A percentile compares a stretch with the other conserved stretches of the same genome.
Evolutionary conservation across 2,113 vertebrate genomes (phyloP).

Genomic region (Epinephelus cyanopodus): DNA sequence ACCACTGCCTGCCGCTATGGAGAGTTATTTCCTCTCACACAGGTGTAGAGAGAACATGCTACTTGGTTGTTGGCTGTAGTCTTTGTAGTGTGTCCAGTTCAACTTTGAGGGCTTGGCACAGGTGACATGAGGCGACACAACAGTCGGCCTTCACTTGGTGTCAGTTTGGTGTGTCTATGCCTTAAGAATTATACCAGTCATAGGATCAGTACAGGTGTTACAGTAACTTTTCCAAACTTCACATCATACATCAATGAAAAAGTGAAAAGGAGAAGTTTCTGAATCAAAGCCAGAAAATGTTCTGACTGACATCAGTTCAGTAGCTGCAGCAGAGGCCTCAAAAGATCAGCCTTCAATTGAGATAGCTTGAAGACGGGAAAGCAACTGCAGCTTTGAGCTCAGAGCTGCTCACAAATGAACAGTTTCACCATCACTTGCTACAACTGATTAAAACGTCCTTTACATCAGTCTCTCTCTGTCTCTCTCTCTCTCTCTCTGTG

Average conservation of each 20-base stretch:
- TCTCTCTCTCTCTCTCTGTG: not conserved
- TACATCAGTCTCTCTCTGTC: not conserved
- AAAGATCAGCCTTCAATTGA: conserved; percentile 26
- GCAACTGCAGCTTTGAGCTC: conserved; percentile 32
- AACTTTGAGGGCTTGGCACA: too few species aligned
- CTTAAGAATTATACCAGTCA: not conserved
- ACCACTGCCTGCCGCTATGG: too few species aligned
- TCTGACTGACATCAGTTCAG: conserved; percentile 1
- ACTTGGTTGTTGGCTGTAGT: too few species aligned
- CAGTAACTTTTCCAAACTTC: conserved; percentile 27
- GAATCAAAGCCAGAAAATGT: conserved; percentile 32
- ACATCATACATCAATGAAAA: not conserved
- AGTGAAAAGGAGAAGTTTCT: conserved; percentile 7
- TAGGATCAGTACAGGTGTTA: not conserved
- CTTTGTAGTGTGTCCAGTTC: too few species aligned
- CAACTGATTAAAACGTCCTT: conserved; percentile 32
- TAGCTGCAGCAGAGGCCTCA: conserved; percentile 21
- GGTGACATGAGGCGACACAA: too few species aligned
- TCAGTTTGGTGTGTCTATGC: not conserved
- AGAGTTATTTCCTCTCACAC: too few species aligned
- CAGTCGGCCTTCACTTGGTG: too few species aligned
- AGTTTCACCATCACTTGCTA: conserved; percentile 21
- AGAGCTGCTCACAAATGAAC: conserved; percentile 38
- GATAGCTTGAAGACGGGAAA: conserved; percentile 16
- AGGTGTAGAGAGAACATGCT: too few species aligned